These are phyloP conservation scores for Apogon talboti DNA, from an alignment of 2,797 vertebrate species.

Conservation along the genomic window DNA sequence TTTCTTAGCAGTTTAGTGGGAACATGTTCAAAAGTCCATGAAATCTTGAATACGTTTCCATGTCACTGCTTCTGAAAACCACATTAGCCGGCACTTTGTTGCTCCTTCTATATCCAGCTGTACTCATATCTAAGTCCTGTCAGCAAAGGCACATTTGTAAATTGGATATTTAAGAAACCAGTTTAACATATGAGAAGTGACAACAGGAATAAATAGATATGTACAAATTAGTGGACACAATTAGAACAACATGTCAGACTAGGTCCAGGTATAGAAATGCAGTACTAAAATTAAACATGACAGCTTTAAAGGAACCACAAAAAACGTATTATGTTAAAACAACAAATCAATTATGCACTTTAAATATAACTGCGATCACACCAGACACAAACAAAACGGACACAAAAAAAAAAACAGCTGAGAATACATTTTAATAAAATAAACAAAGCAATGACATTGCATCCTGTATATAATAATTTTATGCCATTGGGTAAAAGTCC, in stretches of 20 bases:
- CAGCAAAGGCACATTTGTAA: background rate
- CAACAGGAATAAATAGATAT: too few relatives aligned
- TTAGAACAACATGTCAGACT: too few relatives aligned
- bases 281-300: background rate
- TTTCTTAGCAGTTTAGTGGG: constrained; percentile 13
- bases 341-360: constrained; percentile 9
- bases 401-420: constrained; percentile 19
- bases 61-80: constrained; percentile 14
- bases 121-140: constrained; percentile 9
- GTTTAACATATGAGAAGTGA: too few relatives aligned
- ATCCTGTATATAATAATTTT: background rate
- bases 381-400: background rate
- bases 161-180: too few relatives aligned
- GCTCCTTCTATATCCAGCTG: constrained; percentile 7
- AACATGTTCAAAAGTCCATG: constrained; percentile 30
- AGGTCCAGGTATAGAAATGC: too few relatives aligned
- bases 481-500: constrained; percentile 20
- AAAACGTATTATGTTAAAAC: constrained; percentile 13
- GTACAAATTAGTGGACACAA: too few relatives aligned
- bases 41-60: constrained; percentile 15
- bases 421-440: constrained; percentile 25
- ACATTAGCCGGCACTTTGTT: background rate
- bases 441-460: background rate
- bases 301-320: constrained; percentile 4
- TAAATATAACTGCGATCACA: constrained; percentile 1